Evolutionary conservation across 2,888 invertebrate genomes (phyloP), one percentile per base, ranked within the genome.

Genomic region (Apamea sordens): DNA sequence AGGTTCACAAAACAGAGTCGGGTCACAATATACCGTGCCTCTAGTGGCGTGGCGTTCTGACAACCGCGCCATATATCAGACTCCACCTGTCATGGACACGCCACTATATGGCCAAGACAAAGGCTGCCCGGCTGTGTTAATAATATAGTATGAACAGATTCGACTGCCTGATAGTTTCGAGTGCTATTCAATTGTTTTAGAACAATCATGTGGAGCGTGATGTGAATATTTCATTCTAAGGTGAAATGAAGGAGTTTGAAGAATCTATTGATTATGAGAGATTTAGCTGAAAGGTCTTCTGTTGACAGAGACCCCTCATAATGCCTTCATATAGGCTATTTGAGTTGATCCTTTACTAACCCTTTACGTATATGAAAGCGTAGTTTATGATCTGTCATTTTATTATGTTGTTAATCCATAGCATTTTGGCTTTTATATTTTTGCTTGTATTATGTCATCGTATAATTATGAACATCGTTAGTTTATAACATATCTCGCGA

Each of bases 81-180:
- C 71, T 73, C 44, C 65, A 83, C 72, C 83, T 79, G 85, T 73
- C 79, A 75, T 21, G 68, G 79, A 63, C 85, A 85, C 76, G 76
- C 78, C 47, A 78, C 80, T 85, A 78, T 73, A 73, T 80, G 32
- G 36, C 67, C 59, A 63, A 86, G 77, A 86, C 84, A 84, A 86
- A 81, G 73, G 73, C 74, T n/a, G 44, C 64, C 72, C 56, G 18
- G 65, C 61, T 65, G 44, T 74, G 73, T 82, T 86, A 83, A 80
- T 85, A 86, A 75, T 80, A 80, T 36, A 85, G 47, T 74, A 75
- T 44, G 77, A 69, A 65, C 75, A 80, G 80, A 85, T 85, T 83
- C 70, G 75, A 76, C 73, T 77, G 53, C 53, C 72, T 67, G 75
- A 85, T 86, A 77, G 73, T 77, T 75, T 65, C 36, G 63, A 64